Evolutionary conservation across 2,888 invertebrate species (phyloP), one percentile per base, ranked within the genome.

Genomic region (Loripinus fragilis): DNA sequence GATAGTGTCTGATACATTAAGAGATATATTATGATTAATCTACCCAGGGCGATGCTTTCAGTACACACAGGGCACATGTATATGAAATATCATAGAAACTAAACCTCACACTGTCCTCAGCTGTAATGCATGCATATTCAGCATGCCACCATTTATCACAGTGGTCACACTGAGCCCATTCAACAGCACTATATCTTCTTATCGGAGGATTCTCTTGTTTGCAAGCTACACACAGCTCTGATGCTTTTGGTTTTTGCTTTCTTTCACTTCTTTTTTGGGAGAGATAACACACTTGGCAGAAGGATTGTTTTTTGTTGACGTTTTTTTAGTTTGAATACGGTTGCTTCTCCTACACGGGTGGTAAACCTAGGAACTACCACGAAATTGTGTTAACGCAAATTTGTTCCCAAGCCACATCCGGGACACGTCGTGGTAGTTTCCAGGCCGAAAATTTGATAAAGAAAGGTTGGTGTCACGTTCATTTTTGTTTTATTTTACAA

Each of bases 131-230:
- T 5, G 28, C 55, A 25, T 28, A 55, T 20, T 55, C 28, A 8
- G 55, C 55, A 55, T 55, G 55, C 28, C 55, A 55, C 55, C 55
- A 55, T 25, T 5, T 12, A 55, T 55, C 55, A 55, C 55, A 55
- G 28, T 55, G 23, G 20, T 25, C 55, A 55, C 55, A 55, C 28
- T 55, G 55, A 2, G 17, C 55, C 55, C 55, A 55, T 28, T 25
- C 55, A 28, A 17, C 17, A 28, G 28, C 28, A 10, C 28, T 55
- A 28, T 28, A 55, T 7, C 55, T 23, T 55, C 55, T 55, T 28
- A 55, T 28, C 5, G 55, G 28, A 17, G 55, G 55, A 25, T 55
- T 25, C 28, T 55, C 28, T 28, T 55, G 55, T 20, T 25, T 55
- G 28, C 55, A 55, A 3, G 55, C 55, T 28, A 20, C 3, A 28